Percentiles rank a stretch among this genome's conserved stretches.
These are phyloP conservation scores for Odontamblyopus rebecca DNA, from an alignment of 2,797 vertebrate genomes.

Conservation along the genomic window DNA sequence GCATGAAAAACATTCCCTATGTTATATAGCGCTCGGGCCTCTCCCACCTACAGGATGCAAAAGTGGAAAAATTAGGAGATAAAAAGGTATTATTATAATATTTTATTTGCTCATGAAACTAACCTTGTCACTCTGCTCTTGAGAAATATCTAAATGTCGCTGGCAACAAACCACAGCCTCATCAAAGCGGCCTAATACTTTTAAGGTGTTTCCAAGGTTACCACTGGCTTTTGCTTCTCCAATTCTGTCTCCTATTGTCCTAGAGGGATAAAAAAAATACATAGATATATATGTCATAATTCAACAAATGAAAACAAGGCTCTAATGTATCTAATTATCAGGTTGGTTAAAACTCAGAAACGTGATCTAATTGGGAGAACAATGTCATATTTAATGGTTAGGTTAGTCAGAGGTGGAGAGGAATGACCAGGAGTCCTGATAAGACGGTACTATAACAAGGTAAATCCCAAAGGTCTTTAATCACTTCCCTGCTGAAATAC, in stretches of 20 bases:
- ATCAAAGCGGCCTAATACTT: constrained; percentile 92
- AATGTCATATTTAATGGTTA: constrained; percentile 29
- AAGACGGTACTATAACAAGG: constrained; percentile 60
- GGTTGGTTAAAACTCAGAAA: neutral
- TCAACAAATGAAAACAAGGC: neutral
- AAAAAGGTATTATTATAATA: neutral
- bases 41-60: constrained; percentile 82
- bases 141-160: constrained; percentile 94
- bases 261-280: constrained; percentile 45
- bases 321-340: neutral
- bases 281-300: neutral
- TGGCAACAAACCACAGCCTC: constrained; percentile 94
- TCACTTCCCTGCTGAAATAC: constrained; percentile 57
- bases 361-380: constrained; percentile 20
- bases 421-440: constrained; percentile 32
- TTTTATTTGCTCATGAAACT: neutral
- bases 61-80: neutral
- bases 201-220: constrained; percentile 95
- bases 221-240: constrained; percentile 97
- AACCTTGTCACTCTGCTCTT: constrained; percentile 96
- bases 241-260: constrained; percentile 93
- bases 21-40: constrained; percentile 94
- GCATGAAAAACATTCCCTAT: constrained; percentile 96
- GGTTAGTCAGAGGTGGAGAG: constrained; percentile 18
- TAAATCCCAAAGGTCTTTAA: constrained; percentile 59